Percentiles rank a stretch among this genome's conserved stretches.
phyloP scores from a whole-genome alignment of 1,140 invertebrate species.

The Polyergus mexicanus region DNA sequence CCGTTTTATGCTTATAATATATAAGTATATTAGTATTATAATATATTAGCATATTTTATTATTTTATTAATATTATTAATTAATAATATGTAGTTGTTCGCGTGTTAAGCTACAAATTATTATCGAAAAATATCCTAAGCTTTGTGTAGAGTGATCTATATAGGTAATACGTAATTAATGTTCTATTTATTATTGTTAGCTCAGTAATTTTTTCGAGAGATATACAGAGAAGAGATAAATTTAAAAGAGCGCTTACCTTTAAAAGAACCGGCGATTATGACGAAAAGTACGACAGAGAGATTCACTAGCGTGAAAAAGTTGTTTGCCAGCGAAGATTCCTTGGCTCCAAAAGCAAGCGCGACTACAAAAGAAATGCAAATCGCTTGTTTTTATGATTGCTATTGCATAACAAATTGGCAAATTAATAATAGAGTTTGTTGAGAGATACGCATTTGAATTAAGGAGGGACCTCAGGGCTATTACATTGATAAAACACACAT shows the following conservation, averaged over 20 bases:
- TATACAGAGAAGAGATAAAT: background rate
- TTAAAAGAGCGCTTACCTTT: slow-evolving; percentile 85
- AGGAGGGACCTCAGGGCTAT: background rate
- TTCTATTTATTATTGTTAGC: background rate
- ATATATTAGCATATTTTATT: too few relatives aligned
- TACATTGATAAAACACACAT: background rate
- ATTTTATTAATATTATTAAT: background rate
- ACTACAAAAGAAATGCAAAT: slow-evolving; percentile 74
- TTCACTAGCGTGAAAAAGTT: slow-evolving; percentile 92
- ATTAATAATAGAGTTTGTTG: background rate
- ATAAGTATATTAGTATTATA: too few relatives aligned
- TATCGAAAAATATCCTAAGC: background rate
- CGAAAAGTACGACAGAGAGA: slow-evolving; percentile 90
- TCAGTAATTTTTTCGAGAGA: background rate
- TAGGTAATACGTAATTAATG: background rate
- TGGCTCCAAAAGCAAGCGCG: slow-evolving; percentile 90
- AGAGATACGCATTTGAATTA: background rate
- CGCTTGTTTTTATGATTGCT: slow-evolving; percentile 7
- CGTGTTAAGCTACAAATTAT: background rate
- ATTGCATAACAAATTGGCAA: background rate
- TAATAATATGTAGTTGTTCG: background rate
- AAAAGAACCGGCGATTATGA: slow-evolving; percentile 91
- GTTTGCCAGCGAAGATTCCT: slow-evolving; percentile 92
- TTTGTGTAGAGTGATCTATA: background rate
- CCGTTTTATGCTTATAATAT: background rate